Evolutionary conservation across 64 coral and sea anemone genomes (phyloP), one percentile per base, ranked within the genome.

Genomic region (Orbicella faveolata): DNA sequence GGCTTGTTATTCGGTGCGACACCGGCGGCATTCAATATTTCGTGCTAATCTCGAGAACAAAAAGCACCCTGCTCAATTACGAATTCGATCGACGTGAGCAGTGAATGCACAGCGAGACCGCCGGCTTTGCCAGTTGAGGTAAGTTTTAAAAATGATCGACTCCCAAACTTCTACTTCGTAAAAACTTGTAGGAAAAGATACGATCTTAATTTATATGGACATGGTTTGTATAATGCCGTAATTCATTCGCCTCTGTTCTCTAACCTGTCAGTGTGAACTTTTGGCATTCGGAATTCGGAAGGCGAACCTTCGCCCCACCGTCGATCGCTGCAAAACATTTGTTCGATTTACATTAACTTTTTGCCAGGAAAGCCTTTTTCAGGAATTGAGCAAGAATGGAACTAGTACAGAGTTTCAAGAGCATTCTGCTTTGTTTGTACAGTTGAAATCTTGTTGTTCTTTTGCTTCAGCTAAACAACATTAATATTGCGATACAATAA

Each of bases 31-130:
- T 67, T 83, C 64, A 72, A 85, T 36, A 85, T 52, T 72, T 72
- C 35, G 82, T 73, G 82, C 61, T 85, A 85, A 85, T 85, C 82
- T 72, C 6, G 36, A 13, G 41, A 85, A 73, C 82, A 73, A 85
- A 83, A 85, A 72, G 63, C 70, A 3, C 41, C 11, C 65, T 16
- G 30, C 68, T 53, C 36, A 85, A 85, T 84, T 44, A 44, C 8
- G 10, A 48, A 35, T 69, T 67, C 33, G 21, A 70, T 70, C 21
- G 67, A 70, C 21, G n/a, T 1, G 30, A 70, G 21, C 21, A 70
- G 44, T 6, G 44, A 48, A 26, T 9, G 21, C 21, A 70, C 67
- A 70, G 10, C 67, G 67, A 26, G 23, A 67, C 64, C 44, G 55
- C 55, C 9, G 2, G 1, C 54, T 57, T 6, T 69, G 66, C 5